Evolutionary conservation across 2,888 invertebrate species (phyloP), one percentile per base, ranked within the genome.

Genomic region (Orchesella flavescens): DNA sequence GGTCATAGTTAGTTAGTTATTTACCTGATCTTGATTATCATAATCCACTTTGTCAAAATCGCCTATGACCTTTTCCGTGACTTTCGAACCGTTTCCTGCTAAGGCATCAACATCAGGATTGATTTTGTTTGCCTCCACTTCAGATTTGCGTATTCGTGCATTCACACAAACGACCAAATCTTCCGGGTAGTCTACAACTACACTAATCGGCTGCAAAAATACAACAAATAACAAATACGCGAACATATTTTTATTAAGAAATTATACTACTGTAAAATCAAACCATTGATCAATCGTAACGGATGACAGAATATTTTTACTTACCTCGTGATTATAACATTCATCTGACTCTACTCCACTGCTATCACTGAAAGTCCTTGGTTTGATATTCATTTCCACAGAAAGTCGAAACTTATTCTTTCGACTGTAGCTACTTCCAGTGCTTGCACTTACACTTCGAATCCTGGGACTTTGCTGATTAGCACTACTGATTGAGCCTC

Each of bases 381-480:
- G 23, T 43, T 71, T 53, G 17, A 78, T 78, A 43, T 21, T 71
- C 78, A 78, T 78, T 71, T 78, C 78, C 69, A 78, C 12, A 9
- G 34, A 53, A 0, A 78, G 63, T 2, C 78, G 43, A 10, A 71
- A 49, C 19, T 71, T 69, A 17, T 43, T 63, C 21, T 55, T 71
- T 0, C 69, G 78, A 21, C 78, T 71, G 12, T 63, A 21, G 12
- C 63, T 59, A 24, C 61, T 71, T 15, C 78, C 61, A 7, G 13
- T 44, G 13, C 24, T 24, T 24, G 1, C 61, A 61, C 24, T 24
- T 24, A 1, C 61, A 61, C 7, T 10, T 15, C 55, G 23, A 12
- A n/a, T 23, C n/a, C 23, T 2, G 7, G 34, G 34, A 34, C 34
- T 34, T 7, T 4, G 44, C 5, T n/a, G n/a, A 15, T 53, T 15